A percentile compares a stretch with the other conserved stretches of the same genome.
Evolutionary conservation across 2,888 invertebrate species (phyloP).

Genomic region (Micropterix aruncella): DNA sequence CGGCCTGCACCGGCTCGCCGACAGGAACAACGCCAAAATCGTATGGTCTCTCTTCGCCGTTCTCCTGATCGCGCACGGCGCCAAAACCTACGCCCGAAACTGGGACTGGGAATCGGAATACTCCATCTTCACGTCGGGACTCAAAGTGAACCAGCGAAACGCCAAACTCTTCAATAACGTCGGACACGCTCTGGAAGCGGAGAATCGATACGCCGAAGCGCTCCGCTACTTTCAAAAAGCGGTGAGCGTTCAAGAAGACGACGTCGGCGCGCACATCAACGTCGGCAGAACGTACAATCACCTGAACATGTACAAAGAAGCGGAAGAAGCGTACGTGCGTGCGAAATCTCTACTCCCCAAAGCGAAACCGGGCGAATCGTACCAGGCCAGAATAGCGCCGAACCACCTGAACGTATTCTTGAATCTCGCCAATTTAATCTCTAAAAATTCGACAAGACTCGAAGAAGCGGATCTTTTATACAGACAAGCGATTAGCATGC

Average conservation of each 20-base stretch:
- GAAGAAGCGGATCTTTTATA: conserved; percentile 92
- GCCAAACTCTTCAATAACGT: conserved; percentile 97
- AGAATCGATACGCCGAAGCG: conserved; percentile 56
- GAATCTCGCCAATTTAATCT: conserved; percentile 87
- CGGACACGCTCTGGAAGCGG: conserved; percentile 84
- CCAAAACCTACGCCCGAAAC: conserved; percentile 79
- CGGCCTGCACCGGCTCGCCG: conserved; percentile 59
- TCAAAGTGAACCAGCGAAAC: conserved; percentile 75
- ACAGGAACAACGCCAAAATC: conserved; percentile 49
- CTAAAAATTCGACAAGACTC: conserved; percentile 79
- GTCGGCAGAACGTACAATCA: conserved; percentile 92
- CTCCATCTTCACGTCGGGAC: conserved; percentile 84
- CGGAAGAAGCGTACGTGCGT: conserved; percentile 83
- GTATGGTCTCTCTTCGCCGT: conserved; percentile 50
- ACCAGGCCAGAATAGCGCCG: conserved; percentile 90
- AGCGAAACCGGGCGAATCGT: conserved; percentile 86
- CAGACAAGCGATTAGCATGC: conserved; percentile 92
- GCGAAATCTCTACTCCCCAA: conserved; percentile 83
- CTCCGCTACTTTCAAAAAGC: conserved; percentile 85
- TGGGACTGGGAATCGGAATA: conserved; percentile 92
- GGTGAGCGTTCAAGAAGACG: conserved; percentile 85
- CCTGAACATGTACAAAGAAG: conserved; percentile 73
- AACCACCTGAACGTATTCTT: conserved; percentile 93
- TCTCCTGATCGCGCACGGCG: conserved; percentile 63
- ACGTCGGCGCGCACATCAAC: conserved; percentile 94